Evolutionary conservation across 2,797 vertebrate genomes (phyloP).

Genomic region (Malurus leucopterus): DNA sequence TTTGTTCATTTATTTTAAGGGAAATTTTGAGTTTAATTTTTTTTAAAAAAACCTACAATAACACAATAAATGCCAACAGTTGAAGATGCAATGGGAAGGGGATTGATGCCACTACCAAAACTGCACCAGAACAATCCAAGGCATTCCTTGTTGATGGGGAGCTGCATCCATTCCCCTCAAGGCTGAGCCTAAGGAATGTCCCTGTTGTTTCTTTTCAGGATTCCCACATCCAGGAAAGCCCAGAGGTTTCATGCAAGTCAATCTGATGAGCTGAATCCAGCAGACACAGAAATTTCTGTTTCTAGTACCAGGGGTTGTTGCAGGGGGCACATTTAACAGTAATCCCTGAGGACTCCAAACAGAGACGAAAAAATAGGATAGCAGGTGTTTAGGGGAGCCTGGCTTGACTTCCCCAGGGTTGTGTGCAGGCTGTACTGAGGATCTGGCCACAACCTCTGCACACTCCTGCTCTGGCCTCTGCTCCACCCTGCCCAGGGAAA

Average conservation of each 20-base stretch:
- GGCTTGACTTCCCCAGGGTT: rapidly evolving
- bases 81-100: neutral
- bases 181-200: neutral
- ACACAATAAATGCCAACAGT: neutral
- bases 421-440: neutral
- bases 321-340: neutral
- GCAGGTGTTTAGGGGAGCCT: rapidly evolving
- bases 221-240: neutral
- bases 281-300: neutral
- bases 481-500: neutral
- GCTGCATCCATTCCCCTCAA: neutral
- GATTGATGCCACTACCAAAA: neutral
- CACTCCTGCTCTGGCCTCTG: neutral
- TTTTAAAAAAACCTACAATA: too few relatives aligned
- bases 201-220: neutral
- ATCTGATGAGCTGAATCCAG: neutral
- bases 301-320: neutral
- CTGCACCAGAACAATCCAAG: neutral
- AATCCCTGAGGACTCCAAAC: neutral
- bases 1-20: neutral
- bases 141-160: neutral
- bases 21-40: neutral
- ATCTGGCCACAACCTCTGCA: neutral
- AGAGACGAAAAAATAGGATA: neutral
- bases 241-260: neutral